A percentile compares a stretch with the other conserved stretches of the same genome.
phyloP scores from a whole-genome alignment of 2,888 invertebrate genomes.

The Siphlonurus alternatus region DNA sequence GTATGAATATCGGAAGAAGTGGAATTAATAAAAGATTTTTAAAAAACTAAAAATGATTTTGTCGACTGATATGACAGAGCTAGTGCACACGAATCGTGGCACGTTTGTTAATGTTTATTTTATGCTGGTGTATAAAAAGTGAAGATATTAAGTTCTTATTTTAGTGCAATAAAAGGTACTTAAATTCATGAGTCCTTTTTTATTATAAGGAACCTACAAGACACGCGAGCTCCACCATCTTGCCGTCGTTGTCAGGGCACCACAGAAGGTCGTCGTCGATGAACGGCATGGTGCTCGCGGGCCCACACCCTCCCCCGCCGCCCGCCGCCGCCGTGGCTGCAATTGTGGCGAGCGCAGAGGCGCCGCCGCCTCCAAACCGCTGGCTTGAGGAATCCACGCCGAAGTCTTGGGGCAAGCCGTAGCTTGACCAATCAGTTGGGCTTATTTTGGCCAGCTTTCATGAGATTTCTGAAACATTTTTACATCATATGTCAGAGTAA shows the following conservation, averaged over 20 bases:
- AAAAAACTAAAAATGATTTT: too few species aligned
- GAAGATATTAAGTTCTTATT: not conserved
- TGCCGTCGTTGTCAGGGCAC: slow-evolving; percentile 90
- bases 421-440: slow-evolving; percentile 18
- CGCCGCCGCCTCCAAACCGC: slow-evolving; percentile 36
- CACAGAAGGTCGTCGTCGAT: slow-evolving; percentile 88
- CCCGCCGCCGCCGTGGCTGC: slow-evolving; percentile 5
- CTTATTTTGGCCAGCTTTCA: slow-evolving; percentile 26
- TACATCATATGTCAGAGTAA: too few species aligned
- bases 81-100: too few species aligned
- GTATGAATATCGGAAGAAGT: too few species aligned
- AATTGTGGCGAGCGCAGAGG: slow-evolving; percentile 31
- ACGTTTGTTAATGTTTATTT: too few species aligned
- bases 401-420: not conserved
- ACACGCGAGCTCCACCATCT: slow-evolving; percentile 83
- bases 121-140: not conserved
- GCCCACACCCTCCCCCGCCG: slow-evolving; percentile 9
- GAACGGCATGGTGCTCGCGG: slow-evolving; percentile 61
- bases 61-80: too few species aligned
- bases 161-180: not conserved
- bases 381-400: slow-evolving; percentile 42
- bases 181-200: not conserved
- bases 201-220: slow-evolving; percentile 38
- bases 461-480: slow-evolving; percentile 17
- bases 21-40: too few species aligned